Evolutionary conservation across 2,888 invertebrate genomes (phyloP), one percentile per base, ranked within the genome.

Genomic region (Tachina fera): DNA sequence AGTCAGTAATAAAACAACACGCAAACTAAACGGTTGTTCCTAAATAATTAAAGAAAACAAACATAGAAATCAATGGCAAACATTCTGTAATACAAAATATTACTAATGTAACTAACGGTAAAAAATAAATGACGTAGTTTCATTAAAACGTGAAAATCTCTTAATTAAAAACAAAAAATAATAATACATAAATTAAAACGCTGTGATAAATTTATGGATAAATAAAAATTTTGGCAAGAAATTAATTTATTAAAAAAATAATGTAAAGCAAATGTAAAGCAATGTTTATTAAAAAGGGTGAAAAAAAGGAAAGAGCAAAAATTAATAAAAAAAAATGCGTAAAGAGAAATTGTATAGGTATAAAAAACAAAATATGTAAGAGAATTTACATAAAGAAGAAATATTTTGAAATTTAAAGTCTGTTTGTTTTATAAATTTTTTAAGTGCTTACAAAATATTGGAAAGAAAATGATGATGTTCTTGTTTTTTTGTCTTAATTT

Each of bases 1-100:
- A 67, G 31, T 83, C 79, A 86, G 86, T 86, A 86, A 80, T 79
- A 76, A 83, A 83, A 80, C 76, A 86, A 83, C 86, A 80, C 71
- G 83, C 86, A 53, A 86, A 77, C 79, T 76, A 76, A 83, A 83
- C 76, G 86, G 86, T 83, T 76, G 86, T 61, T 63, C 60, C 11
- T 45, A 51, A 70, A 61, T 61, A 72, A 56, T 71, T 65, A 19
- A 49, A 6, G 13, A 14, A 45, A 43, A 43, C 19, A 39, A 10
- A 71, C 4, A 9, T 6, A 13, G 53, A 47, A 56, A 31, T 49
- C n/a, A n/a, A 39, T 19, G 19, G 10, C 14, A 78, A 72, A 19
- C 70, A 63, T 51, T 56, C 56, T 56, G 47, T 67, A 63, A 63
- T 63, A 72, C 22, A 43, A 72, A 76, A 56, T 31, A 45, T 47